Conservation (phyloP, 2,888 invertebrate species). For the Macrophya annulata region DNA sequence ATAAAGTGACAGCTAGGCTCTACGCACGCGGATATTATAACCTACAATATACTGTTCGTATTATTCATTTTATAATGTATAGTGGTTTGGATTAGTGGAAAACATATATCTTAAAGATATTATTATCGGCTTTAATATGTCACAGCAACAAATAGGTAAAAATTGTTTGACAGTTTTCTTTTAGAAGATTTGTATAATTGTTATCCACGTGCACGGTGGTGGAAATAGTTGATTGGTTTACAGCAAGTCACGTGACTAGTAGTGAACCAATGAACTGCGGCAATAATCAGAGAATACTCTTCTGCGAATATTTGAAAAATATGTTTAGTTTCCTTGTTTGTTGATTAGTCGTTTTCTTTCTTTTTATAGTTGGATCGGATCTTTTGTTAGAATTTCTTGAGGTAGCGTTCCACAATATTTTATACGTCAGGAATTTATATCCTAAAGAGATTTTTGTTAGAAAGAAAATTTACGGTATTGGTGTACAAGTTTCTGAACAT, state of each 20-base stretch:
- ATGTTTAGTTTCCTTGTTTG: not conserved
- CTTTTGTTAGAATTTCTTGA: constrained; percentile 86
- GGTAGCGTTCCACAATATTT: constrained; percentile 84
- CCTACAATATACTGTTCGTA: not conserved
- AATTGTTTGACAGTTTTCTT: constrained; percentile 11
- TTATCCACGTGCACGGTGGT: constrained; percentile 19
- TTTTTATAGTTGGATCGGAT: constrained; percentile 80
- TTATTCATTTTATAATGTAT: not conserved
- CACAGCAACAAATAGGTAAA: constrained; percentile 49
- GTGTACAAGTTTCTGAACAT: constrained; percentile 83
- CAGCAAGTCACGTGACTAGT: not conserved
- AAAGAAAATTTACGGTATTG: constrained; percentile 84
- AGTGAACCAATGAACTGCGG: not conserved
- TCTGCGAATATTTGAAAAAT: not conserved
- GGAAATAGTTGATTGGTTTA: constrained; percentile 3
- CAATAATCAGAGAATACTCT: not conserved
- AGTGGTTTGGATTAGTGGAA: not conserved
- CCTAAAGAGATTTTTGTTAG: constrained; percentile 84
- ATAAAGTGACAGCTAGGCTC: constrained; percentile 14
- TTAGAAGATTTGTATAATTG: not conserved
- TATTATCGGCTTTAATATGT: not conserved
- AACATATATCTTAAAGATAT: not conserved
- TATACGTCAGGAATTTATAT: constrained; percentile 84
- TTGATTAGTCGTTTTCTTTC: not conserved
- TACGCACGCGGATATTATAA: not conserved